Base-by-base conservation (phyloP, 23 tunicate genomes). In the Styela clava region DNA sequence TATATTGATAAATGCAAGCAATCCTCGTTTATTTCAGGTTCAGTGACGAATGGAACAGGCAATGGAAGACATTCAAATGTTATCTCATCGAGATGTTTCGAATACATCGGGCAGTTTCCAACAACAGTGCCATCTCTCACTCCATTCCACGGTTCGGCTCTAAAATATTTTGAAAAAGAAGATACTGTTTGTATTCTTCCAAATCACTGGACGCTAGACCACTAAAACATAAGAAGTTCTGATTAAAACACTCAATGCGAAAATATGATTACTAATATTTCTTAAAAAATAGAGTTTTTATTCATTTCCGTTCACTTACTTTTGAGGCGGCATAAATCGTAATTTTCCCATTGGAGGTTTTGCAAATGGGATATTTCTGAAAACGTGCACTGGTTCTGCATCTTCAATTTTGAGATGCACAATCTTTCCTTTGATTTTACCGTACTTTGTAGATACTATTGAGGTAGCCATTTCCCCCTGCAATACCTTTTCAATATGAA, bases 331-430 rank as follows among this genome's bases (percentile, higher is more conserved):
- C 63, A 83, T 71, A 3, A 87, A 87, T 21, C 92, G 92, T 26
- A 87, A 73, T 27, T 82, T 69, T 36, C 92, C 92, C 36, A 87
- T 64, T 7, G 92, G 92, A 20, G 92, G 92, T 32, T 82, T 82
- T 23, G 86, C 92, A 67, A 74, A 87, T 16, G 86, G 92, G 64
- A 87, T n/a, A 22, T 72, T 76, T 52, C 69, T 19, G 69, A 51
- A 87, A 18, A 25, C 31, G 35, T 61, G 82, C 20, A 87, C 86
- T 24, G 76, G 51, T 36, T 83, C 56, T 23, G 86, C 86, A 18
- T 83, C 69, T 1, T 32, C 24, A n/a, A n/a, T n/a, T n/a, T n/a
- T n/a, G 19, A 34, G 23, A 22, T 21, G 52, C 19, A 20, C 33
- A 0, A 74, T 1, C 1, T 23, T 25, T 30, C 79, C 79, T 23